These are phyloP conservation scores for Scaptodrosophila latifasciaeformis DNA, from an alignment of 2,888 invertebrate genomes.

Conservation along the genomic window DNA sequence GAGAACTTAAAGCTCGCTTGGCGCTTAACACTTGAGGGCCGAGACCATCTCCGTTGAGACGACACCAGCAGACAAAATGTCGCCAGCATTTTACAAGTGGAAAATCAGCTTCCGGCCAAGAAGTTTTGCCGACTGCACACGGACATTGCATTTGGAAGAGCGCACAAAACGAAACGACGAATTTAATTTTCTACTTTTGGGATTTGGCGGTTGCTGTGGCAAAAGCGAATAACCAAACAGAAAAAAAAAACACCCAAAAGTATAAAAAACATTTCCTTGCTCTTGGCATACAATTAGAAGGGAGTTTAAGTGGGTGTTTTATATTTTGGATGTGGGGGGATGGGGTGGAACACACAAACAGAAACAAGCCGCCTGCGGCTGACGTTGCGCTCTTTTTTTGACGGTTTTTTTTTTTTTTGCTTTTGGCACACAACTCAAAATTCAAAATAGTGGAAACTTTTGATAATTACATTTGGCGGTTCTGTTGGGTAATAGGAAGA, in stretches of 20 bases:
- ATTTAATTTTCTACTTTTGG: conserved; percentile 63
- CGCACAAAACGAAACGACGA: no score
- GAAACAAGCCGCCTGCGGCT: conserved; percentile 21
- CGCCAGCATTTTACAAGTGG: conserved; percentile 40
- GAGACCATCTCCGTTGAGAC: no score
- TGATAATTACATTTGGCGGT: conserved; percentile 59
- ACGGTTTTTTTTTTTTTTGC: conserved; percentile 5
- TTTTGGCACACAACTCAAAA: conserved; percentile 5
- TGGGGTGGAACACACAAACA: no score
- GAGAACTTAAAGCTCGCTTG: no score
- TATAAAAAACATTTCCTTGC: neutral
- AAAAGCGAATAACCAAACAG: conserved; percentile 19
- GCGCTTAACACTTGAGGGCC: no score
- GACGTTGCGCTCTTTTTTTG: neutral
- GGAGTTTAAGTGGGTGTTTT: no score
- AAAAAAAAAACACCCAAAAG: conserved; percentile 30
- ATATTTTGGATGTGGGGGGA: no score
- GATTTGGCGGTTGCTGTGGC: conserved; percentile 10
- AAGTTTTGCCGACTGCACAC: conserved; percentile 4
- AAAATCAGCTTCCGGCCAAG: conserved; percentile 50
- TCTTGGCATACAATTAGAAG: neutral
- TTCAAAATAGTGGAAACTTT: conserved; percentile 58
- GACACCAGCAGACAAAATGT: conserved; percentile 13
- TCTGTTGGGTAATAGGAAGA: conserved; percentile 37
- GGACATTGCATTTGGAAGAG: conserved; percentile 62